Evolutionary conservation across 1,140 invertebrate species (phyloP).

Genomic region (Meloidogyne chitwoodi): DNA sequence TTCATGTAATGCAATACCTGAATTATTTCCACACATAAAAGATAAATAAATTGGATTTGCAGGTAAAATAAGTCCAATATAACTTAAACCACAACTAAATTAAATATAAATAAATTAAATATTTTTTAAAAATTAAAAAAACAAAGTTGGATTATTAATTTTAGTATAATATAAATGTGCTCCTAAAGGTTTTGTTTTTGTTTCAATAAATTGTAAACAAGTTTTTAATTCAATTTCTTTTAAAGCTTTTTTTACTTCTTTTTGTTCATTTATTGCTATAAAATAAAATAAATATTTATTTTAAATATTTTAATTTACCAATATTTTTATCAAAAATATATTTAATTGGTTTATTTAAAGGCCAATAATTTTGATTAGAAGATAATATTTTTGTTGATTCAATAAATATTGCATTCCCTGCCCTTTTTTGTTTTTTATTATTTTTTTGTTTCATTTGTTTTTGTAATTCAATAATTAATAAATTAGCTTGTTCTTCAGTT

Average conservation of each 20-base stretch:
- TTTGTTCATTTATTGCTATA: constrained; percentile 38
- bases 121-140: constrained; percentile 31
- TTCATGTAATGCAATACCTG: constrained; percentile 61
- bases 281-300: constrained; percentile 5
- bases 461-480: constrained; percentile 4
- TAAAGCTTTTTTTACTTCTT: constrained; percentile 41
- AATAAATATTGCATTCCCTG: constrained; percentile 38
- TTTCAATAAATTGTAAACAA: constrained; percentile 46
- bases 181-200: constrained; percentile 26
- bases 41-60: constrained; percentile 52
- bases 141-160: constrained; percentile 37
- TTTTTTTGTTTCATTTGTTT: background rate
- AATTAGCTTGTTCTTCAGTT: constrained; percentile 37
- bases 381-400: background rate
- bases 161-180: constrained; percentile 51
- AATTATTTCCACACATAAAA: constrained; percentile 30
- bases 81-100: constrained; percentile 51
- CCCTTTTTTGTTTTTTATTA: background rate
- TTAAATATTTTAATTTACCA: constrained; percentile 18
- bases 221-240: constrained; percentile 52
- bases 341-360: constrained; percentile 33
- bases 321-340: constrained; percentile 37
- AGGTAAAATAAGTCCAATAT: constrained; percentile 45
- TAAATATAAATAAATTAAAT: background rate
- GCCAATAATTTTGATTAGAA: constrained; percentile 24